Evolutionary conservation across 2,797 vertebrate genomes (phyloP).

Genomic region (Gouania willdenowi): DNA sequence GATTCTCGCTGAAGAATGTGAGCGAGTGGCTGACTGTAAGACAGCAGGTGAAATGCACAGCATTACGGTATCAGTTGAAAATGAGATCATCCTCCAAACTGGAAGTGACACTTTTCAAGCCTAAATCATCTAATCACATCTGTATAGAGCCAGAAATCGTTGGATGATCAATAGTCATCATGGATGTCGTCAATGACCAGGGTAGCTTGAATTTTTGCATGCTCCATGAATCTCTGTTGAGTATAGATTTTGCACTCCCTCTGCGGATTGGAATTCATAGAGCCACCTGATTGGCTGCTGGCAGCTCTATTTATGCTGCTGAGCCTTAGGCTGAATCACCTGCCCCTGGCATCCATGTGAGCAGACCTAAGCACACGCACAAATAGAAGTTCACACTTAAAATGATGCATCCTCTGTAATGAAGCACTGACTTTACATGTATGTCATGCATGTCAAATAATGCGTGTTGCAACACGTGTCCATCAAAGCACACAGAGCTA

Average conservation of each 20-base stretch:
- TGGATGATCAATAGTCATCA: conserved; percentile 72
- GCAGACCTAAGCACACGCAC: conserved; percentile 48
- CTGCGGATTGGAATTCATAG: conserved; percentile 49
- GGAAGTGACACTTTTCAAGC: conserved; percentile 69
- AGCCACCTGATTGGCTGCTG: conserved; percentile 60
- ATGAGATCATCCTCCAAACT: conserved; percentile 71
- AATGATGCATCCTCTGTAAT: conserved; percentile 57
- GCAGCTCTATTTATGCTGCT: conserved; percentile 59
- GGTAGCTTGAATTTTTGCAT: conserved; percentile 65
- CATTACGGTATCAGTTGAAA: conserved; percentile 51
- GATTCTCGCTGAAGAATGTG: conserved; percentile 51
- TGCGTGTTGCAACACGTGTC: conserved; percentile 26
- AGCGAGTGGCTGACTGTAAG: conserved; percentile 45
- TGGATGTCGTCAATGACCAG: conserved; percentile 62
- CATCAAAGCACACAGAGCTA: conserved; percentile 16
- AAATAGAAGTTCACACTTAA: conserved; percentile 31
- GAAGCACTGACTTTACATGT: conserved; percentile 50
- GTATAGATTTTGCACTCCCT: conserved; percentile 63
- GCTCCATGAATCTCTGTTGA: conserved; percentile 71
- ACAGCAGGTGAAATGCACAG: conserved; percentile 53
- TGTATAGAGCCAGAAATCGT: conserved; percentile 61
- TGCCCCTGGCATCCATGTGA: conserved; percentile 60
- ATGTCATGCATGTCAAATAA: conserved; percentile 50
- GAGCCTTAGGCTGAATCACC: conserved; percentile 69
- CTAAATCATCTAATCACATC: conserved; percentile 65